Evolutionary conservation across 1,140 invertebrate genomes (phyloP), one percentile per base, ranked within the genome.

Genomic region (Trichomalopsis sarcophagae): DNA sequence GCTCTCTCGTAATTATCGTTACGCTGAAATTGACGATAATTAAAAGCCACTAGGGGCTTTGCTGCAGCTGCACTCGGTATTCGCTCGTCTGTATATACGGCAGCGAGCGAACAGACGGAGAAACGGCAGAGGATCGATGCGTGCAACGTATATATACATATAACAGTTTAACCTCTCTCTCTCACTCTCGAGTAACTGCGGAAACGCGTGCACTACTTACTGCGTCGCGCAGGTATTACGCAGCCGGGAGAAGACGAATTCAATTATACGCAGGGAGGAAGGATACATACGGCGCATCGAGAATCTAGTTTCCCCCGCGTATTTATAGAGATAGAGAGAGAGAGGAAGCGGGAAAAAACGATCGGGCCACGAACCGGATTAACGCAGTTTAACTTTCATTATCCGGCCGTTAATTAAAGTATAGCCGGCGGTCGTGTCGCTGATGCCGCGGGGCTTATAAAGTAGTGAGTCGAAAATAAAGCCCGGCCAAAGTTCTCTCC

Each of bases 11-110:
- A 77, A 84, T 78, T 84, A 84, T 84, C 82, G 62, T 78, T 84
- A 84, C 74, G 36, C 62, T 30, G 40, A 84, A 84, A 84, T 77
- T 69, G 74, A 69, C 33, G 82, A 77, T 78, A 78, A 84, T 84
- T 84, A 84, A 84, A 84, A 78, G 40, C 33, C 40, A 74, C 81
- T 62, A 62, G 73, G 23, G 30, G 68, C 68, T n/a, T 71, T 68
- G 66, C 21, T n/a, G n/a, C 66, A 27, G n/a, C 66, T 27, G 66
- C n/a, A 23, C 14, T 13, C 17, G 55, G 21, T 17, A 62, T 9
- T 9, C 10, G 10, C 40, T 1, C 40, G 9, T 40, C 36, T 7
- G 36, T 40, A 30, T 27, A 36, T 36, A 36, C 33, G 2, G 40
- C 36, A 23, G 40, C 9, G 36, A 76, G 1, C 44, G 33, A 11